These are phyloP conservation scores for Pararge aegeria DNA, from an alignment of 1,140 invertebrate genomes.

Conservation along the genomic window DNA sequence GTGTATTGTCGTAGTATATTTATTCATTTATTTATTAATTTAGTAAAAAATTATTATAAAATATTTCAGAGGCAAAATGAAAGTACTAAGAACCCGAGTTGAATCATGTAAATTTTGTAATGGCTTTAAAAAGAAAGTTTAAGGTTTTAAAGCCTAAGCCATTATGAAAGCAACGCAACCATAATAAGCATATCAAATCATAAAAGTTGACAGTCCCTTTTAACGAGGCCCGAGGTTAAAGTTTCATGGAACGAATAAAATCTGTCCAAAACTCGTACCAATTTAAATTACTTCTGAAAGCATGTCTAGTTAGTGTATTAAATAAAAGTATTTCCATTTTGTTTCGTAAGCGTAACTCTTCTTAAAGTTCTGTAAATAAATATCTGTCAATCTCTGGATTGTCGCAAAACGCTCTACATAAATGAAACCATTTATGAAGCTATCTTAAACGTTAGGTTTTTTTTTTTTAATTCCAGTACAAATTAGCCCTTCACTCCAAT, in stretches of 20 bases:
- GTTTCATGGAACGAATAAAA: slow-evolving; percentile 44
- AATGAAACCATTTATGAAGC: no score
- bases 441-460: no score
- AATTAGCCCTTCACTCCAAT: no score
- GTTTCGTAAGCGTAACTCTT: not conserved
- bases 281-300: not conserved
- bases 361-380: no score
- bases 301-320: not conserved
- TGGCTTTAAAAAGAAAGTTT: not conserved
- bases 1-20: no score
- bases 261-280: slow-evolving; percentile 24
- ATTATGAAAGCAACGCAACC: slow-evolving; percentile 3
- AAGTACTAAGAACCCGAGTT: not conserved
- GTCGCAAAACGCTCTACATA: no score
- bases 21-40: no score
- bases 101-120: not conserved
- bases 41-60: no score
- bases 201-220: slow-evolving; percentile 23
- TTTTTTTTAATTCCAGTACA: no score
- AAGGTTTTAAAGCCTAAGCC: not conserved
- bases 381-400: no score
- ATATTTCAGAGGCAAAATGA: not conserved
- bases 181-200: slow-evolving; percentile 16
- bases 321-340: not conserved
- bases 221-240: slow-evolving; percentile 26